Base-by-base conservation (phyloP, 2,797 vertebrate genomes). In the Leptodactylus fallax region DNA sequence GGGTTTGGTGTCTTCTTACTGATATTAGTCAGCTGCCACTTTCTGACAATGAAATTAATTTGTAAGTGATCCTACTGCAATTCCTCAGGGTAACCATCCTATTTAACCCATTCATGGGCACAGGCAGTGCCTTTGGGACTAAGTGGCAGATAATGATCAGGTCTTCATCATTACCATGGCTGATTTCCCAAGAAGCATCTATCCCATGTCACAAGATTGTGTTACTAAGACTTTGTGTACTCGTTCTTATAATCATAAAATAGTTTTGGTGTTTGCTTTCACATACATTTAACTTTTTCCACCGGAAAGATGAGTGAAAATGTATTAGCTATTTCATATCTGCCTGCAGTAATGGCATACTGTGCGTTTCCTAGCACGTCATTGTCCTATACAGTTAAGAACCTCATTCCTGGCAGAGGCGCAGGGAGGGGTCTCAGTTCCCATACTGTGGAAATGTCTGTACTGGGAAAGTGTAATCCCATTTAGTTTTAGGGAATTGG, bases 21-120 rank as follows among this genome's bases (percentile, higher is more conserved):
- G 53, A 16, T 17, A 12, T 53, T 76, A 63, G 47, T 85, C 51
- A 76, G 83, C 83, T 84, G 69, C 83, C 56, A 49, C 53, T 47
- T 17, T 58, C 45, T 67, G 51, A 72, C 81, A 83, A 84, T 58
- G 36, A 63, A 45, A 21, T 12, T 53, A 61, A 85, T 84, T 25
- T 53, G 77, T 79, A 88, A 79, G n/a, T 58, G 87, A 84, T 88
- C 81, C 36, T 61, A 47, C 56, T 81, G 53, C 53, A 60, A 16
- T 8, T 61, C 51, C 53, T 63, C 56, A 17, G 63, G n/a, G 76
- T 45, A 51, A 23, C 76, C 76, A 58, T 79, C 72, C 60, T 17
- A 49, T 23, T 79, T 60, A 84, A 71, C 81, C 63, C 16, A 0
- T 45, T 83, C 8, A 56, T 65, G 4, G 8, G 49, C 23, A 16